Base-by-base conservation (phyloP, 2,113 vertebrate species). In the Rhipidura dahli region DNA sequence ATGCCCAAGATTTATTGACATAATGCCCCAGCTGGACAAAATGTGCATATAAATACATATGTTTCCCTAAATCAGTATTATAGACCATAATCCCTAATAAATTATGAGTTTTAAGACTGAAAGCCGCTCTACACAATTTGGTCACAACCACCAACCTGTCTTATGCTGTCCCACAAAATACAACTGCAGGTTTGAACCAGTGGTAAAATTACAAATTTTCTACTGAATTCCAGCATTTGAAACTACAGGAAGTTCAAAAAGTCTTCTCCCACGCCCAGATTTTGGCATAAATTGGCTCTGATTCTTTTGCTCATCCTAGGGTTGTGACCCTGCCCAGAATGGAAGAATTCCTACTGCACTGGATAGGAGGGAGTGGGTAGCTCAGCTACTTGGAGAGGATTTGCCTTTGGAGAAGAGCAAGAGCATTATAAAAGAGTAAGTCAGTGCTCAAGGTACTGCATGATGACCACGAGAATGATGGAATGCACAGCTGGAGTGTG, bases 81-180 rank as follows among this genome's bases (percentile, higher is more conserved):
- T 5, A 68, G 16, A 31, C 16, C 9, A 45, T 4, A 87, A 17
- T 53, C 4, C n/a, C 15, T 45, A 61, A 44, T 5, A 75, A 78
- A 68, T 47, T 28, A 40, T 4, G 39, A 68, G 11, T 61, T 92
- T 91, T 35, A 64, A 45, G 60, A 39, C 1, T 35, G 49, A 84
- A 75, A 86, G 20, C 8, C 86, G 23, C 35, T 76, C 26, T 64
- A 57, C 49, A 69, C 39, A 42, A 13, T 72, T 87, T 18, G 6
- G 13, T 20, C 54, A 50, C 28, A 77, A 39, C 3, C 3, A 42
- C 21, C 50, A 59, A 40, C 6, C 10, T 42, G 17, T n/a, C 49
- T 51, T n/a, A 37, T 0, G 0, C 12, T 2, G 0, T 21, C 70
- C 61, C 15, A 57, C 30, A 53, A 76, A 50, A 12, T 47, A 13